These are phyloP conservation scores for Semibalanus balanoides DNA, from an alignment of 1,140 invertebrate genomes.

Conservation along the genomic window DNA sequence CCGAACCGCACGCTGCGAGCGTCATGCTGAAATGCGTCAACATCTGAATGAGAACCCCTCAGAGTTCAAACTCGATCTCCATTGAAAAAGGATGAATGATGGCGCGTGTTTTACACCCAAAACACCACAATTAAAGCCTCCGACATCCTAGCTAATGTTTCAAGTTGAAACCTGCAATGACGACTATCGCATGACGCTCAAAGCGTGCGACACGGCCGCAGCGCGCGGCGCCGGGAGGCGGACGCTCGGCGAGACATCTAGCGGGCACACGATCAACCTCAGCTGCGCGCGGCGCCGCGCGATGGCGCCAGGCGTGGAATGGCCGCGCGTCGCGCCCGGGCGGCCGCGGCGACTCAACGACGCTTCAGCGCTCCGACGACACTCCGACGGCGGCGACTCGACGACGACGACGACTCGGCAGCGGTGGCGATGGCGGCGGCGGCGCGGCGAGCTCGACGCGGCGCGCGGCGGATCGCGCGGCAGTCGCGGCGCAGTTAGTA, in stretches of 20 bases:
- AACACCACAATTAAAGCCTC: too few species aligned
- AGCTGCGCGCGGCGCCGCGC: neutral
- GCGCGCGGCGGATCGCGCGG: slow-evolving; percentile 4
- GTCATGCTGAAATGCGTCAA: too few species aligned
- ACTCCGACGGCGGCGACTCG: neutral
- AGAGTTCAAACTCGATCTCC: too few species aligned
- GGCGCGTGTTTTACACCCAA: too few species aligned
- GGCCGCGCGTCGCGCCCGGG: neutral
- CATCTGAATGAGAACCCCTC: too few species aligned
- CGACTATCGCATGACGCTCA: too few species aligned
- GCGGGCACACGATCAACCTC: neutral
- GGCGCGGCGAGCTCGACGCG: slow-evolving; percentile 1
- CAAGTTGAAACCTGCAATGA: too few species aligned
- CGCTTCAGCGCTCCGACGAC: too few species aligned
- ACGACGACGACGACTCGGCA: neutral
- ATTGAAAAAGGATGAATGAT: too few species aligned
- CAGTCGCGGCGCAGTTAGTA: slow-evolving; percentile 7
- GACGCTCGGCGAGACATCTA: neutral
- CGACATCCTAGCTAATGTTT: too few species aligned
- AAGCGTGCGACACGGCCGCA: neutral
- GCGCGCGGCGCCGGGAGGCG: too few species aligned
- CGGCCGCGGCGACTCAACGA: neutral
- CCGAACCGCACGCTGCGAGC: too few species aligned
- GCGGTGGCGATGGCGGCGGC: slow-evolving; percentile 3
- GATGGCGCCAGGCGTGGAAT: slow-evolving; percentile 2